Evolutionary conservation across 2,888 invertebrate genomes (phyloP), one percentile per base, ranked within the genome.

Genomic region (Amiota minor): DNA sequence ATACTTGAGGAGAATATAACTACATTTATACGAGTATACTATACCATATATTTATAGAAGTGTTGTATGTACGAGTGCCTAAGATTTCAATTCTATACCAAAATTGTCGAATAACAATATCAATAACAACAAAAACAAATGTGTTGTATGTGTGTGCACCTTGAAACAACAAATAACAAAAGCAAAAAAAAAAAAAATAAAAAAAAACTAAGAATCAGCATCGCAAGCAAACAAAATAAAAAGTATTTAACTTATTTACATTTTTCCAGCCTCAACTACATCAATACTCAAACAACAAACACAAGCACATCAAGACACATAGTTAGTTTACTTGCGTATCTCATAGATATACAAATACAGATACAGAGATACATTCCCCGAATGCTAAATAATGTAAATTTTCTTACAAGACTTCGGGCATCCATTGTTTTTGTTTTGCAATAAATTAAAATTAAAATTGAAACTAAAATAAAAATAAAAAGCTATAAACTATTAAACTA

Each of bases 61-160:
- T 35, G 6, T n/a, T 23, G 16, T 45, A 35, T 65, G 16, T 65
- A 65, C 59, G 35, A 47, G 11, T 65, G 47, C 65, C 16, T n/a
- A 55, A 65, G 16, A 45, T 65, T 35, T 55, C 65, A 64, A 23
- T 50, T 64, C 62, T n/a, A 71, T 20, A 45, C 64, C 71, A 35
- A 71, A 71, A 71, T 64, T 71, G 64, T 64, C 14, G 53, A 71
- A 70, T 70, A 16, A 50, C 64, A 64, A 62, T 50, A 71, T 45
- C 50, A 71, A 71, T 14, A 64, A 64, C 64, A 47, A 70, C 46
- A 70, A 45, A 45, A 50, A 61, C 59, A 47, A 70, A 12, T 14
- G 10, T 67, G 35, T 6, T 35, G 6, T 35, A 67, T 18, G 9
- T 50, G 18, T 9, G 49, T 61, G 23, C 53, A 68, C 67, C 67